A percentile compares a stretch with the other conserved stretches of the same genome.
Evolutionary conservation across 2,113 vertebrate genomes (phyloP).

Genomic region (Equus quagga): DNA sequence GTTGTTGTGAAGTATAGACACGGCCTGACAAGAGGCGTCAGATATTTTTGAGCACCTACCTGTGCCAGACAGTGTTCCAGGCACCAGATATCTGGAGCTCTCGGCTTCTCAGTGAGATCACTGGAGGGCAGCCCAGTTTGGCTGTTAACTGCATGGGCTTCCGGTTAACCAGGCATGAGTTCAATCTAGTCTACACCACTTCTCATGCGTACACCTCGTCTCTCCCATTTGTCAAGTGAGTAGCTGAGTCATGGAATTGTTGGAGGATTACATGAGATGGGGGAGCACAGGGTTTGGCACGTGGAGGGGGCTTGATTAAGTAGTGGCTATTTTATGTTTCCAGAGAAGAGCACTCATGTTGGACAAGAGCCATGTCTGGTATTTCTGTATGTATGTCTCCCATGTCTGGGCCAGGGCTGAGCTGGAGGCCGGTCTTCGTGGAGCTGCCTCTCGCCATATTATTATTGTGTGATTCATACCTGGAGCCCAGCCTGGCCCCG

Average conservation of each 20-base stretch:
- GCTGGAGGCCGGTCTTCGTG: background rate
- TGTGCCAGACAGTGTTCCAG: background rate
- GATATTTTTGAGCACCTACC: background rate
- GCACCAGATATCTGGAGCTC: background rate
- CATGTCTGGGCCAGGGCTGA: background rate
- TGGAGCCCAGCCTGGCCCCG: background rate
- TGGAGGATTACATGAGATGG: no score
- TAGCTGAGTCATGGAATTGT: background rate
- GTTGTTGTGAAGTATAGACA: background rate
- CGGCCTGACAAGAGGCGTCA: background rate
- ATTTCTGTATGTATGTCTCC: background rate
- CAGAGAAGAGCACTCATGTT: background rate
- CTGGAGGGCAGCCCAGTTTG: background rate
- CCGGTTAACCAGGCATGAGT: background rate
- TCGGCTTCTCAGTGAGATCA: accelerated
- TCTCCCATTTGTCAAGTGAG: background rate
- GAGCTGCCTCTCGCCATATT: background rate
- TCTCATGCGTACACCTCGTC: accelerated
- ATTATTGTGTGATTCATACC: background rate
- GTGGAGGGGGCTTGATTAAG: background rate
- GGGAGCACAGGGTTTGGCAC: background rate
- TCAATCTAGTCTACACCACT: background rate
- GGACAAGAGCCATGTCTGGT: background rate
- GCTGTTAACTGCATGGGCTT: background rate
- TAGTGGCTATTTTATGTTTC: background rate